Conservation (phyloP, 2,797 vertebrate species). For the Diplodus puntazzo region DNA sequence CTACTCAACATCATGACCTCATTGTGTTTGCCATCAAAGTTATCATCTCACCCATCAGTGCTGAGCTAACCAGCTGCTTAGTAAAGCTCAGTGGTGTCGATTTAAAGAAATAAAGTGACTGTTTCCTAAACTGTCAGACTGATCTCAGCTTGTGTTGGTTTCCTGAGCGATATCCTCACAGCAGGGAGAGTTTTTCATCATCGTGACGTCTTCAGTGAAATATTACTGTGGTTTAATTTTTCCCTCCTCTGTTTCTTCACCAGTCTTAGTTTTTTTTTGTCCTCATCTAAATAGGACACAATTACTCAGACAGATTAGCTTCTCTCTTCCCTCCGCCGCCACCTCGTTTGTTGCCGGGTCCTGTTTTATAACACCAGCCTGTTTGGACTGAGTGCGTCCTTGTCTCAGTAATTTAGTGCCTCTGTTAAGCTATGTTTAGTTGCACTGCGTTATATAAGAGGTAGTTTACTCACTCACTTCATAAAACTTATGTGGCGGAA, state of each 20-base stretch:
- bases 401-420: conserved; percentile 48
- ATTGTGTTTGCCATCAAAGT: too few relatives aligned
- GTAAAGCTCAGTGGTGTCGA: too few relatives aligned
- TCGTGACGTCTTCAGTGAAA: background rate
- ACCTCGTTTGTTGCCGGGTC: conserved; percentile 30
- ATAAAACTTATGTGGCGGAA: conserved; percentile 55
- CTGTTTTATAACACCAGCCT: conserved; percentile 5
- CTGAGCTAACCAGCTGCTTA: too few relatives aligned
- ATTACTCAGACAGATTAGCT: conserved; percentile 23
- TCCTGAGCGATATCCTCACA: too few relatives aligned
- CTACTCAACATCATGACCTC: too few relatives aligned
- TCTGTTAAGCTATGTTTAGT: conserved; percentile 41
- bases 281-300: conserved; percentile 12
- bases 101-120: too few relatives aligned
- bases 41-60: too few relatives aligned
- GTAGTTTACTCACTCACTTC: conserved; percentile 47
- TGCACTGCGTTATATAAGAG: conserved; percentile 39
- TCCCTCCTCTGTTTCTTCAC: background rate
- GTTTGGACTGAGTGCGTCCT: conserved; percentile 22
- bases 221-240: background rate
- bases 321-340: background rate
- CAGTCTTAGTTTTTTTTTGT: background rate
- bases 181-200: too few relatives aligned
- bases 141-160: too few relatives aligned
- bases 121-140: too few relatives aligned